These are phyloP conservation scores for Leucophenga maculata DNA, from an alignment of 2,888 invertebrate genomes.

Conservation along the genomic window DNA sequence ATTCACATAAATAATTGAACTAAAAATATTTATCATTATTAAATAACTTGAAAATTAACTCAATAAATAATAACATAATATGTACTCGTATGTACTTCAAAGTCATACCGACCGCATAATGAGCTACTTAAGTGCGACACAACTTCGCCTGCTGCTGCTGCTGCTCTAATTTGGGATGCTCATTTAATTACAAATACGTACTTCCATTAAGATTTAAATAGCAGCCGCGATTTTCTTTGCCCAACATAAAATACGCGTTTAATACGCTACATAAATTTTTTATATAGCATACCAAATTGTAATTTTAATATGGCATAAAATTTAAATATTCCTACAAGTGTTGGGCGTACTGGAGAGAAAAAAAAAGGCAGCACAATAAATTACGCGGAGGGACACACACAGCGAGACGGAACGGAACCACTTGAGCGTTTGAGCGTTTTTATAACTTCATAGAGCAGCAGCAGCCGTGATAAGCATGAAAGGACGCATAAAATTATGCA, in stretches of 20 bases:
- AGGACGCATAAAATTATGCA: constrained; percentile 3
- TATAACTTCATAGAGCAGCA: background rate
- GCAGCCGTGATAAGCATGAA: background rate
- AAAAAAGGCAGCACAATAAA: too few relatives aligned
- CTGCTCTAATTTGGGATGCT: background rate
- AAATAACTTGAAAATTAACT: too few relatives aligned
- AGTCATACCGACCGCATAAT: constrained; percentile 5
- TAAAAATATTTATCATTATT: too few relatives aligned
- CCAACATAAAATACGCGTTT: background rate
- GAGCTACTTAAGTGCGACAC: background rate
- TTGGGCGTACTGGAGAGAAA: background rate
- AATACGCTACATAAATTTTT: background rate
- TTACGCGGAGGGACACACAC: constrained; percentile 10
- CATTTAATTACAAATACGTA: constrained; percentile 3
- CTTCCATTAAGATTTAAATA: constrained; percentile 1
- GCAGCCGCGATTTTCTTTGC: background rate
- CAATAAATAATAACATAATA: too few relatives aligned
- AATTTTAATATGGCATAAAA: constrained; percentile 62
- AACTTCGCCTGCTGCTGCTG: too few relatives aligned
- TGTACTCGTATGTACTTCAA: background rate
- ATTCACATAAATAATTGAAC: too few relatives aligned
- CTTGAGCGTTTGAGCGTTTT: constrained; percentile 7
- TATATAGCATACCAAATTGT: constrained; percentile 8
- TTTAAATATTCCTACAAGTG: constrained; percentile 53
- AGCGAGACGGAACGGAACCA: background rate